Percentiles rank a stretch among this genome's conserved stretches.
phyloP scores from a whole-genome alignment of 1,140 invertebrate species.

The Amyelois transitella region DNA sequence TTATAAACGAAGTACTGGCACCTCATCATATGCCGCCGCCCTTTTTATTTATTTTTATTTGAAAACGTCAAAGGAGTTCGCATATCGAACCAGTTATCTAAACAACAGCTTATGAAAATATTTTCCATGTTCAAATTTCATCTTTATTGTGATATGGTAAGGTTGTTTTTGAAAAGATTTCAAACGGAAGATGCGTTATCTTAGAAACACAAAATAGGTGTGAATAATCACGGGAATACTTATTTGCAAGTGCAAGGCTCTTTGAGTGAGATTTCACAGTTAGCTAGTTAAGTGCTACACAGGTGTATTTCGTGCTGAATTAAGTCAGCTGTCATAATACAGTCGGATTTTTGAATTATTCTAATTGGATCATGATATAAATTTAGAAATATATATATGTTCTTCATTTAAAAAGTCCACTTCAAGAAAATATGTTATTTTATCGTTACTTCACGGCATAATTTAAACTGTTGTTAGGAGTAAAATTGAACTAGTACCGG shows the following conservation, averaged over 20 bases:
- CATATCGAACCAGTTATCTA: conserved; percentile 1
- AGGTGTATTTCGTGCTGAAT: conserved; percentile 22
- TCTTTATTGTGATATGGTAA: not conserved
- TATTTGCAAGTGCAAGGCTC: conserved; percentile 45
- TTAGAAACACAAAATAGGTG: conserved; percentile 8
- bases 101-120: not conserved
- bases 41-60: conserved; percentile 33
- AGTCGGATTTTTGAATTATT: conserved; percentile 39
- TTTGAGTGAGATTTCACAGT: conserved; percentile 47
- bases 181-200: not conserved
- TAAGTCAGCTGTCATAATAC: conserved; percentile 24
- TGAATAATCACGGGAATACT: conserved; percentile 50
- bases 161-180: not conserved
- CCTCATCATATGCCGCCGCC: conserved; percentile 32
- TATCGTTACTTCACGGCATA: too few relatives aligned
- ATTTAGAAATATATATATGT: not conserved
- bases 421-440: not conserved
- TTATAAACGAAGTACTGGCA: conserved; percentile 50
- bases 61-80: conserved; percentile 36
- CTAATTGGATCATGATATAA: conserved; percentile 23
- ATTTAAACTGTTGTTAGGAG: too few relatives aligned
- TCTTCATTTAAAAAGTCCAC: not conserved
- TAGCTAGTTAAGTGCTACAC: conserved; percentile 26
- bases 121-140: not conserved
- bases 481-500: too few relatives aligned